Evolutionary conservation across 2,113 vertebrate genomes (phyloP).

Genomic region (Tragulus kanchil): DNA sequence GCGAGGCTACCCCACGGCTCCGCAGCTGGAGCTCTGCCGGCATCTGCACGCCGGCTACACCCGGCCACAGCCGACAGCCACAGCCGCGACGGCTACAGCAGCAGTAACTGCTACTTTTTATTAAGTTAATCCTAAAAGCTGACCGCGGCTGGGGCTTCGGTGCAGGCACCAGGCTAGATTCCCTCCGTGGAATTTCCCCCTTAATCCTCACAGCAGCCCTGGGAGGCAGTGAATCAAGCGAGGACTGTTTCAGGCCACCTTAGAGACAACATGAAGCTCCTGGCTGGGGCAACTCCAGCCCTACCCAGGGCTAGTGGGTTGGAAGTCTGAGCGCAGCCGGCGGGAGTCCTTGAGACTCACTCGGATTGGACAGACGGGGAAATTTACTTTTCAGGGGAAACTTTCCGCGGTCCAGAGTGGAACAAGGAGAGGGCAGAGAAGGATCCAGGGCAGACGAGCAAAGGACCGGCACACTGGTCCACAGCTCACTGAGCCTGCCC

Average conservation of each 20-base stretch:
- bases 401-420: neutral
- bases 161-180: neutral
- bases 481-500: neutral
- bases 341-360: neutral
- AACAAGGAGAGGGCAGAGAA: neutral
- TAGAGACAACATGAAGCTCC: neutral
- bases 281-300: neutral
- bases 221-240: neutral
- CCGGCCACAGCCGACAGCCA: neutral
- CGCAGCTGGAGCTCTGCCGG: conserved; percentile 65
- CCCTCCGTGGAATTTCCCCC: neutral
- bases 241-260: neutral
- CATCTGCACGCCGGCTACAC: conserved; percentile 10
- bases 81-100: fast-evolving
- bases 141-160: neutral
- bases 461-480: fast-evolving
- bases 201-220: neutral
- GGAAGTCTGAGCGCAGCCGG: neutral
- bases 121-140: neutral
- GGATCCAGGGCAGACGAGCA: neutral
- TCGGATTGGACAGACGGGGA: neutral
- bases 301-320: too few relatives aligned
- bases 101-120: neutral
- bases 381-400: neutral
- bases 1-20: neutral